Percentiles rank a stretch among this genome's conserved stretches.
phyloP scores from a whole-genome alignment of 2,113 vertebrate species.

The Pristiophorus japonicus region DNA sequence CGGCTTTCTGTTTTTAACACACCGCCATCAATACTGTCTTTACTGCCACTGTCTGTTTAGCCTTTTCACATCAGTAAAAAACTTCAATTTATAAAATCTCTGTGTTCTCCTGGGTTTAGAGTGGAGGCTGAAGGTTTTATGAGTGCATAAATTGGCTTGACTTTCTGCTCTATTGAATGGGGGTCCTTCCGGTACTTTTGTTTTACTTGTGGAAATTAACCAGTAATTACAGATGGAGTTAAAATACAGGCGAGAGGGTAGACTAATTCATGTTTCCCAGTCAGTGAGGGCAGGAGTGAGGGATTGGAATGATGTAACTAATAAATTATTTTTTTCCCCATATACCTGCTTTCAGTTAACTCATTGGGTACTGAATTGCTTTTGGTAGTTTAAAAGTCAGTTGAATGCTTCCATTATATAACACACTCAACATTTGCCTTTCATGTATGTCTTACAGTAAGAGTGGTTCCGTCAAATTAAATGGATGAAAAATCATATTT shows the following conservation, averaged over 20 bases:
- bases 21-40: neutral
- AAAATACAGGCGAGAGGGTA: too few relatives aligned
- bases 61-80: conserved; percentile 23
- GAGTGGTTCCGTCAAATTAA: neutral
- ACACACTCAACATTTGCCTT: neutral
- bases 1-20: neutral
- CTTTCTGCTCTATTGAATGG: neutral
- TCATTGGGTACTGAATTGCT: too few relatives aligned
- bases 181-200: neutral
- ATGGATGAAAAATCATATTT: neutral
- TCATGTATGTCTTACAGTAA: neutral
- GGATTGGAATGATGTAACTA: neutral
- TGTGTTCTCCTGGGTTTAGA: neutral
- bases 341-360: neutral
- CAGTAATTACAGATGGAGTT: neutral
- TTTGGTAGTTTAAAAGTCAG: neutral
- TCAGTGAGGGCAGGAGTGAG: neutral
- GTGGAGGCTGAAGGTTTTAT: neutral
- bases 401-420: too few relatives aligned
- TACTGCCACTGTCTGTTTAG: conserved; percentile 21
- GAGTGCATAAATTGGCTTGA: neutral
- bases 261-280: neutral
- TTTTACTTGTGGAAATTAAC: conserved; percentile 1
- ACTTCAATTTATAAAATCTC: conserved; percentile 30
- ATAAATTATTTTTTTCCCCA: neutral